Conservation (phyloP, 2,797 vertebrate species). For the Phaenicophaeus curvirostris region DNA sequence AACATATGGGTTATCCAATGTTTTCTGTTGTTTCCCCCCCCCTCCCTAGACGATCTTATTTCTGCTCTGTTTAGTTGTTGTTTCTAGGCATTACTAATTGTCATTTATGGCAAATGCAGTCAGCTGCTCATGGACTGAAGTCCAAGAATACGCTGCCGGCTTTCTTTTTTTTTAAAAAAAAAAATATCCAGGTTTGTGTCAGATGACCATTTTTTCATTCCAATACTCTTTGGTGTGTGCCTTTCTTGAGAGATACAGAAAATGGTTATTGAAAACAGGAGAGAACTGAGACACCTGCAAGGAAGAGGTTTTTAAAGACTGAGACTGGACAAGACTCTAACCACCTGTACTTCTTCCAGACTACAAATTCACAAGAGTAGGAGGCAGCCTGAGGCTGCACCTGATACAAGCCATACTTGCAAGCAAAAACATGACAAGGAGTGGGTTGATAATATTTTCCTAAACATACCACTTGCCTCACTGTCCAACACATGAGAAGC, state of each 20-base stretch:
- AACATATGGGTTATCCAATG: slow-evolving; percentile 16
- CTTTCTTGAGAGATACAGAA: neutral
- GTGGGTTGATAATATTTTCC: neutral
- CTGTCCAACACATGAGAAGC: accelerated
- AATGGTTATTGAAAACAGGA: neutral
- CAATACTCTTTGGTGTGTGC: neutral
- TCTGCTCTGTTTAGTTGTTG: slow-evolving; percentile 53
- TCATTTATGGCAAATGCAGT: neutral
- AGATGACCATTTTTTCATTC: neutral
- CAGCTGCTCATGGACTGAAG: slow-evolving; percentile 4
- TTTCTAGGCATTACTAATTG: slow-evolving; percentile 49
- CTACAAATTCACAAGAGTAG: neutral
- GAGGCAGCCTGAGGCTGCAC: neutral
- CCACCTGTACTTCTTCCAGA: neutral
- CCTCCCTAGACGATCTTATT: neutral
- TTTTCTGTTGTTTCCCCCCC: neutral
- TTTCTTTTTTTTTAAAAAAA: neutral
- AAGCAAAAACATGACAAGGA: neutral
- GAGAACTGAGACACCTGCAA: neutral
- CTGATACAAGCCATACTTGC: neutral
- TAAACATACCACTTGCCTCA: neutral
- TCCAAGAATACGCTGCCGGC: neutral
- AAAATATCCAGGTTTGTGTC: neutral
- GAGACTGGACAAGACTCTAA: neutral
- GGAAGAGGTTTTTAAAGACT: neutral